A percentile compares a stretch with the other conserved stretches of the same genome.
These are phyloP conservation scores for Rhimphoctona megacephalus DNA, from an alignment of 2,888 invertebrate species.

Conservation along the genomic window DNA sequence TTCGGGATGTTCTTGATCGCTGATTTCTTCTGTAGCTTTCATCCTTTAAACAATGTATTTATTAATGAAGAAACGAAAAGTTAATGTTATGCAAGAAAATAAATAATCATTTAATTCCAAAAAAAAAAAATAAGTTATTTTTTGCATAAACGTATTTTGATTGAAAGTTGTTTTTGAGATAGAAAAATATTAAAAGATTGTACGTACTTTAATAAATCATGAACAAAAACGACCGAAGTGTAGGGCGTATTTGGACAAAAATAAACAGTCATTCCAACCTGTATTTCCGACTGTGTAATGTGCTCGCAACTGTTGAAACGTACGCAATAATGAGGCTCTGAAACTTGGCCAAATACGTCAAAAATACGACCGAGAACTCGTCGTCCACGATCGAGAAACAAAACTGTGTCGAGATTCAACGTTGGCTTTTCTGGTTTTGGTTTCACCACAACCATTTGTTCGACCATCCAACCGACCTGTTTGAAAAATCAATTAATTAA, in stretches of 20 bases:
- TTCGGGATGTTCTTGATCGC: conserved; percentile 94
- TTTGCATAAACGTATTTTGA: too few species aligned
- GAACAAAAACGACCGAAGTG: conserved; percentile 91
- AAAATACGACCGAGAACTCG: conserved; percentile 92
- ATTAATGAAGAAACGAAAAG: neutral
- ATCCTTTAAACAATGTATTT: conserved; percentile 85
- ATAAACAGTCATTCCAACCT: conserved; percentile 91
- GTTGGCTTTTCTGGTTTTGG: conserved; percentile 91
- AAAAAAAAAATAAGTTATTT: too few species aligned
- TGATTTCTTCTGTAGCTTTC: conserved; percentile 95
- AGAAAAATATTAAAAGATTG: too few species aligned
- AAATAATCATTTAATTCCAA: neutral
- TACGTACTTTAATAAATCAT: conserved; percentile 90
- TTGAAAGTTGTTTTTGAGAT: too few species aligned
- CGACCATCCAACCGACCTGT: conserved; percentile 85
- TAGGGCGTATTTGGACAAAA: conserved; percentile 93
- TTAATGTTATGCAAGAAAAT: neutral
- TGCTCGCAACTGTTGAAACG: conserved; percentile 94
- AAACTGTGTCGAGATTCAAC: conserved; percentile 93
- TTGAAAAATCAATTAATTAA: conserved; percentile 75
- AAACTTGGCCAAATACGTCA: conserved; percentile 96
- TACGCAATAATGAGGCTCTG: conserved; percentile 95
- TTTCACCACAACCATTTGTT: conserved; percentile 89
- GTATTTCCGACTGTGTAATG: conserved; percentile 89
- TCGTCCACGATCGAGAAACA: conserved; percentile 93